These are phyloP conservation scores for Neolamprologus kungweensis DNA, from an alignment of 2,113 vertebrate species.

Conservation along the genomic window DNA sequence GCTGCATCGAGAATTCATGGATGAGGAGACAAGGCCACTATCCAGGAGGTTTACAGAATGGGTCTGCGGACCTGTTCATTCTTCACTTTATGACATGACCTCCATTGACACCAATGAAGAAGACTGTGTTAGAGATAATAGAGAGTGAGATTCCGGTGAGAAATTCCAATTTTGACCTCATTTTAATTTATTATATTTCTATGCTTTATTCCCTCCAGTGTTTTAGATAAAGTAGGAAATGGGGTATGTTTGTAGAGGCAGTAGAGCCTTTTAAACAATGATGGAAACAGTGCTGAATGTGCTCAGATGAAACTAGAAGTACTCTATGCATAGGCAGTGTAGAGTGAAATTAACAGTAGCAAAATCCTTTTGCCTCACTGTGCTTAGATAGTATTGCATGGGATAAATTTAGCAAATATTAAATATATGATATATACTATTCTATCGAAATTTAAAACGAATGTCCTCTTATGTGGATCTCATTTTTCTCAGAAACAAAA, in stretches of 20 bases:
- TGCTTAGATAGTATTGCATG: neutral
- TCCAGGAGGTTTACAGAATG: conserved; percentile 87
- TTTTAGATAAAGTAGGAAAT: neutral
- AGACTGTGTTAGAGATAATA: conserved; percentile 80
- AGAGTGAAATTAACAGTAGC: neutral
- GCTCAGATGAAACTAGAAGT: neutral
- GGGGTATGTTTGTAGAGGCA: neutral
- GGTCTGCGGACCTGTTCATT: conserved; percentile 84
- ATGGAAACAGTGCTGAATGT: neutral
- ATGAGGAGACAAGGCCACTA: conserved; percentile 74
- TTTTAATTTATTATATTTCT: neutral
- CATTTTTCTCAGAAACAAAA: neutral
- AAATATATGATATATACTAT: neutral
- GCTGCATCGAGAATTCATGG: conserved; percentile 78
- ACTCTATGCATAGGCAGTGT: neutral
- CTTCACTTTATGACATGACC: conserved; percentile 82
- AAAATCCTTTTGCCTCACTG: neutral
- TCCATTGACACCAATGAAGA: conserved; percentile 79
- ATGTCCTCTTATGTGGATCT: neutral
- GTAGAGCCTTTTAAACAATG: neutral
- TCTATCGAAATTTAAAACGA: fast-evolving
- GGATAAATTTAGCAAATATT: neutral
- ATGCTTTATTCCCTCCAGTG: neutral
- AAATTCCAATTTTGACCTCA: neutral
- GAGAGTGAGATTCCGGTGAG: conserved; percentile 76